Percentiles rank a stretch among this genome's conserved stretches.
Conservation (phyloP, 2,888 invertebrate species). For the Automeris io region DNA sequence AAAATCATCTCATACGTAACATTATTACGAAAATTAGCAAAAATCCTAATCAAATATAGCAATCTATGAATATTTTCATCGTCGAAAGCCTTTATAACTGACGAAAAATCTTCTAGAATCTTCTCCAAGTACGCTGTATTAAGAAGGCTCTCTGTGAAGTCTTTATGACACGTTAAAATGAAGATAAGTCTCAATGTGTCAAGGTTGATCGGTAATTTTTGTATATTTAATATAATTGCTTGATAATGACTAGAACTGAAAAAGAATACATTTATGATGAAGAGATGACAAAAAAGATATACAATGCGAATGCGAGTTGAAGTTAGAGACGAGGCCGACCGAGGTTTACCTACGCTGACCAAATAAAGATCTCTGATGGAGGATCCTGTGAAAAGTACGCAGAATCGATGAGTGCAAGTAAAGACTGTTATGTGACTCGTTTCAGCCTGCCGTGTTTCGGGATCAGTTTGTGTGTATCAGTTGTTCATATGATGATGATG, state of each 20-base stretch:
- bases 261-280: constrained; percentile 33
- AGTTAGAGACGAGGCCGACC: no score
- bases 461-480: no score
- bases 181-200: constrained; percentile 37
- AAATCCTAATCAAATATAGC: constrained; percentile 35
- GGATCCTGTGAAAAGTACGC: no score
- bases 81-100: constrained; percentile 19
- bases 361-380: no score
- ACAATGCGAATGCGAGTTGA: no score
- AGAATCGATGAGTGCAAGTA: no score
- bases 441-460: no score
- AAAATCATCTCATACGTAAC: constrained; percentile 25
- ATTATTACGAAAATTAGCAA: constrained; percentile 39
- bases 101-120: constrained; percentile 22
- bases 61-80: constrained; percentile 11
- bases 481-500: no score
- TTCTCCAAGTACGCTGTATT: constrained; percentile 25
- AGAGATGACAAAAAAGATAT: no score
- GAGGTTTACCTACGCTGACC: no score
- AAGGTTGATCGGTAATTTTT: constrained; percentile 19
- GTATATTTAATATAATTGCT: constrained; percentile 26
- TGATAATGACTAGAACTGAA: constrained; percentile 41
- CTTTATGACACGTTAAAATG: constrained; percentile 45
- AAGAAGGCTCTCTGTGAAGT: constrained; percentile 26
- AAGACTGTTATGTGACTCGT: no score